Conservation (phyloP, 2,113 vertebrate species). For the Dicentrarchus labrax region DNA sequence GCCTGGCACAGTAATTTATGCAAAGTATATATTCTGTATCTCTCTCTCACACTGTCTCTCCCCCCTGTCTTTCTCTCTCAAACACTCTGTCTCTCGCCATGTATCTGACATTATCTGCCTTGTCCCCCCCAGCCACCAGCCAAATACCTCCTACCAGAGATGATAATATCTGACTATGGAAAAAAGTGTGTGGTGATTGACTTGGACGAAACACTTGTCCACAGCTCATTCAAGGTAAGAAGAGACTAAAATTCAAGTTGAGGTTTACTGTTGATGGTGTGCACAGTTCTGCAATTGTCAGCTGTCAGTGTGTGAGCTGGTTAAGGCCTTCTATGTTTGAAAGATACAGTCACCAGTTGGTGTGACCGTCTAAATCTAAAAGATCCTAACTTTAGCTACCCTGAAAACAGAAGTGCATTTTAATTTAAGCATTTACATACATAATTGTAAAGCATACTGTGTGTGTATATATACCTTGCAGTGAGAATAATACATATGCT, state of each 20-base stretch:
- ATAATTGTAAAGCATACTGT: not conserved
- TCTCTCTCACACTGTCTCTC: constrained; percentile 10
- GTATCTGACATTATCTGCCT: constrained; percentile 35
- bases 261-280: constrained; percentile 1
- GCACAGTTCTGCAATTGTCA: not conserved
- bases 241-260: not conserved
- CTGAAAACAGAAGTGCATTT: not conserved
- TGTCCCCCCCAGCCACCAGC: constrained; percentile 88
- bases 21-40: not conserved
- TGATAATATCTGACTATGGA: constrained; percentile 95
- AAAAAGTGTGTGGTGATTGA: constrained; percentile 99
- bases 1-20: constrained; percentile 15
- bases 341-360: not conserved
- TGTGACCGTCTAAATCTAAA: not conserved
- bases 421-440: too few species aligned
- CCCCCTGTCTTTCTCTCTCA: constrained; percentile 10
- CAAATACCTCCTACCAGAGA: constrained; percentile 98
- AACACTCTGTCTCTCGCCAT: not conserved
- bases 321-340: not conserved
- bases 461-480: not conserved
- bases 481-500: not conserved
- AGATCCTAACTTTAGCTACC: not conserved
- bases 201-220: constrained; percentile 98
- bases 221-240: constrained; percentile 99
- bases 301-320: not conserved